Conservation (phyloP, 2,113 vertebrate species). For the Euleptes europaea region DNA sequence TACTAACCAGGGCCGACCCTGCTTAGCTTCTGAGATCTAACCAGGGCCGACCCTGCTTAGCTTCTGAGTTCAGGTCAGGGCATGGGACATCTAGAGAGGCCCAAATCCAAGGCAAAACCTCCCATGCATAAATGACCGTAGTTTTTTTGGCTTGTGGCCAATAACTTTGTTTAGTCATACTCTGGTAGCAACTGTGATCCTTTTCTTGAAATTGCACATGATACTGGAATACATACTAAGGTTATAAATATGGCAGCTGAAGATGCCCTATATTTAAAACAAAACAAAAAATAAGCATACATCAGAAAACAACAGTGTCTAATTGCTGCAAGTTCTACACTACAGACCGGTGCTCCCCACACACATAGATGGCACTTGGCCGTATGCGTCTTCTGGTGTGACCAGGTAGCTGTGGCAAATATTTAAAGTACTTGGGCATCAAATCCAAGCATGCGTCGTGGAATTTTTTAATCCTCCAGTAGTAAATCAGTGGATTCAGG, state of each 20-base stretch:
- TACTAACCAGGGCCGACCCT: no score
- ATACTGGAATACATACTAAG: constrained; percentile 44
- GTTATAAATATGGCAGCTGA: constrained; percentile 47
- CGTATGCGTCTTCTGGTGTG: constrained; percentile 89
- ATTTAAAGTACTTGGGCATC: constrained; percentile 95
- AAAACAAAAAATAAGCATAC: constrained; percentile 39
- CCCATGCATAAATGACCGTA: no score
- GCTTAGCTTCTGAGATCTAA: no score
- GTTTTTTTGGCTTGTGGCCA: neutral
- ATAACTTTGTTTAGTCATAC: constrained; percentile 60
- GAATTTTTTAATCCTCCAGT: constrained; percentile 99
- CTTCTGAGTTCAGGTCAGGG: no score
- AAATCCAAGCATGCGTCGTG: constrained; percentile 95
- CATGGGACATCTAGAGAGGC: no score
- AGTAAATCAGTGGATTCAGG: constrained; percentile 97
- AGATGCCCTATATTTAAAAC: constrained; percentile 49
- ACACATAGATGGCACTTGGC: constrained; percentile 94
- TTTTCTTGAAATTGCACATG: constrained; percentile 56
- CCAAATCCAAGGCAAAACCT: no score
- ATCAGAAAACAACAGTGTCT: constrained; percentile 41
- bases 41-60: no score
- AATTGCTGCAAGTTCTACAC: constrained; percentile 69
- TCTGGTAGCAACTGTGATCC: constrained; percentile 49
- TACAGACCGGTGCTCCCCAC: constrained; percentile 90
- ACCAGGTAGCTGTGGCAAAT: constrained; percentile 89